Base-by-base conservation (phyloP, 2,888 invertebrate species). In the Lamproptera curius region DNA sequence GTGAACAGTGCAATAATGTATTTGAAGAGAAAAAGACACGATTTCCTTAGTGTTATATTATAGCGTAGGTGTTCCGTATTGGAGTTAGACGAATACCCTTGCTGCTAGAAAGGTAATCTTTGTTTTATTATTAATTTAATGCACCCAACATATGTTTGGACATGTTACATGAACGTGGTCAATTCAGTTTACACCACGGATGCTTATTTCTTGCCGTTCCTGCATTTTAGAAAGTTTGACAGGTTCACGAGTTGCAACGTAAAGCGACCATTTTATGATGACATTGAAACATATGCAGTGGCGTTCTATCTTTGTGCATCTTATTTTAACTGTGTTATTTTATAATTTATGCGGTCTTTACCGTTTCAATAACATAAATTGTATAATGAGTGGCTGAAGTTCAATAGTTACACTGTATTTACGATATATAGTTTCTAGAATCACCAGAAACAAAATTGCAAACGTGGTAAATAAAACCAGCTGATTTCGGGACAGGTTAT, bases 11-110 rank as follows among this genome's bases (percentile, higher is more conserved):
- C 84, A 83, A 86, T 85, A 85, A 88, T 88, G 88, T 80, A 84
- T 88, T 79, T 78, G 74, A 87, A 82, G 79, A 82, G 86, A 84
- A 88, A 84, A 87, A 83, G 81, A 82, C 76, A 83, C 81, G 73
- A 80, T 73, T 78, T 72, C 65, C 77, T 75, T 59, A 88, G 86
- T 86, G 88, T 88, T 67, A 88, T 88, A 75, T 88, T 88, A 88
- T 88, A 88, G 87, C 88, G 86, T 69, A 73, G 77, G 83, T 81
- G 78, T 74, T 73, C 62, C 60, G 53, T 56, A 67, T 73, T 76
- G 84, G 85, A 80, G 85, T 74, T 56, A 60, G 76, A 71, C 77
- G 71, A 66, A 61, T 61, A 63, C 61, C 77, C 77, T 76, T 75
- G 78, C 76, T 70, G 69, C 66, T 66, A 62, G 61, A 64, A 84